Evolutionary conservation across 2,797 vertebrate species (phyloP).

Genomic region (Arnoldichthys spilopterus): DNA sequence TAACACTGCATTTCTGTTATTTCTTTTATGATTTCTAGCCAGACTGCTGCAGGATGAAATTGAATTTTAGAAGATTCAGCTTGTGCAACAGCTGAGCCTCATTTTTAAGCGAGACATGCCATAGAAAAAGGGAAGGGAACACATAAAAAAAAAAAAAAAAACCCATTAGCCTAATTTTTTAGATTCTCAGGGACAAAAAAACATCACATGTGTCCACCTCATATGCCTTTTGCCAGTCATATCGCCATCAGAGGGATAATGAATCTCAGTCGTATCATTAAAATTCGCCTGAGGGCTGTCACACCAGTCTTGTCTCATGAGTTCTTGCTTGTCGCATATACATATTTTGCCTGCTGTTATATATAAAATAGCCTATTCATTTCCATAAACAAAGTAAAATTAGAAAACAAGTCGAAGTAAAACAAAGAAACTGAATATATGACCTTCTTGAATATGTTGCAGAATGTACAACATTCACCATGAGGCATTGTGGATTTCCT

Average conservation of each 20-base stretch:
- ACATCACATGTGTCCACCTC: constrained; percentile 42
- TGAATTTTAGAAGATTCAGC: constrained; percentile 12
- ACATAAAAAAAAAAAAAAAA: constrained; percentile 46
- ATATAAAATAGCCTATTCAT: background rate
- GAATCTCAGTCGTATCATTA: constrained; percentile 52
- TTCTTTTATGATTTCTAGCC: constrained; percentile 9
- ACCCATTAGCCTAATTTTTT: constrained; percentile 55
- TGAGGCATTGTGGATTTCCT: background rate
- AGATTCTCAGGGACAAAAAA: constrained; percentile 34
- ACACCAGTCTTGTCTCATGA: constrained; percentile 45
- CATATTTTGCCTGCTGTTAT: background rate
- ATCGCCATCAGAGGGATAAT: constrained; percentile 50
- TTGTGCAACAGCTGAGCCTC: constrained; percentile 40
- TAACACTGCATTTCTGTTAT: background rate
- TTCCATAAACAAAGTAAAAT: background rate
- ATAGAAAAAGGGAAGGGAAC: constrained; percentile 41
- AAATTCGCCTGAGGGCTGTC: constrained; percentile 41
- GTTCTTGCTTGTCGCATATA: constrained; percentile 31
- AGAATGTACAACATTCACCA: background rate
- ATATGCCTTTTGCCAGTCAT: constrained; percentile 39
- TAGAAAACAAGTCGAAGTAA: background rate
- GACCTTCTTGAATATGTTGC: background rate
- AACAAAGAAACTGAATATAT: background rate
- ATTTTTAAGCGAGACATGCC: constrained; percentile 23
- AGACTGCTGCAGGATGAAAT: constrained; percentile 11